phyloP scores from a whole-genome alignment of 2,797 vertebrate genomes.

The Chelonia mydas region DNA sequence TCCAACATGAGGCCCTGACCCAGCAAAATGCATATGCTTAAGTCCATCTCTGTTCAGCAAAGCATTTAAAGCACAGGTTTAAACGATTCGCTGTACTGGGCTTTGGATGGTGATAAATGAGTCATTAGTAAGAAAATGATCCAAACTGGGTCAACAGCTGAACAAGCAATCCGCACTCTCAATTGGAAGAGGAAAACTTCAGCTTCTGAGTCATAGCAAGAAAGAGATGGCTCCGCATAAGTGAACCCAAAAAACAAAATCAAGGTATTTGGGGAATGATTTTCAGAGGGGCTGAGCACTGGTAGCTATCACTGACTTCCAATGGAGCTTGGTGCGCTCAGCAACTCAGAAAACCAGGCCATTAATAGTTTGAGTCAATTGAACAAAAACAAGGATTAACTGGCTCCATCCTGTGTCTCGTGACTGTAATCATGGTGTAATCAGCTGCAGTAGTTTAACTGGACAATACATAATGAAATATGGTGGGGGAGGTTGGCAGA shows the following conservation, averaged over 20 bases:
- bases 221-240: neutral
- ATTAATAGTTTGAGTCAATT: neutral
- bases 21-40: neutral
- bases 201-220: neutral
- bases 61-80: neutral
- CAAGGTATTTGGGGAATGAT: neutral
- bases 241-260: neutral
- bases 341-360: neutral
- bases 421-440: rapidly evolving
- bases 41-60: conserved; percentile 28
- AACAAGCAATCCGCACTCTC: neutral
- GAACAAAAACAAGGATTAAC: neutral
- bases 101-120: conserved; percentile 63
- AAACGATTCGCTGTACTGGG: conserved; percentile 55
- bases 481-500: rapidly evolving
- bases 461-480: rapidly evolving
- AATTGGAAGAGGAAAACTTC: neutral
- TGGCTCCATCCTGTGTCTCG: rapidly evolving
- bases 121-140: conserved; percentile 41
- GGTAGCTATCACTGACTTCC: neutral
- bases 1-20: neutral
- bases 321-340: neutral
- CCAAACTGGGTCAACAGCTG: conserved; percentile 44
- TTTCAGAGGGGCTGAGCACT: neutral
- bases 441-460: rapidly evolving